A percentile compares a stretch with the other conserved stretches of the same genome.
phyloP scores from a whole-genome alignment of 2,888 invertebrate genomes.

The Julus scandinavius region DNA sequence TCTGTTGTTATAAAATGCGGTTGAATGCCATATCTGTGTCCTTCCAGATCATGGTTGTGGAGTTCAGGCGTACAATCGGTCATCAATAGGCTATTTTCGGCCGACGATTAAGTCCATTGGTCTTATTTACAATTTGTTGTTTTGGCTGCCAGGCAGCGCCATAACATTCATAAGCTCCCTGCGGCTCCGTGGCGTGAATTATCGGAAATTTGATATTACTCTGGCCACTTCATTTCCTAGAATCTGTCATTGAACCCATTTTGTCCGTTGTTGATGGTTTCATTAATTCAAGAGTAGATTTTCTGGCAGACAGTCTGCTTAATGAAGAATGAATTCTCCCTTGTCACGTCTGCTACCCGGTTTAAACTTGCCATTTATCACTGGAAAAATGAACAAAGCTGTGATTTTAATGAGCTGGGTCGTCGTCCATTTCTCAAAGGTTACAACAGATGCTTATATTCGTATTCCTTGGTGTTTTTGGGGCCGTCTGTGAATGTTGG shows the following conservation, averaged over 20 bases:
- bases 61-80: not conserved
- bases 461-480: no score
- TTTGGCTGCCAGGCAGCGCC: not conserved
- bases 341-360: not conserved
- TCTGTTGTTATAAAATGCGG: not conserved
- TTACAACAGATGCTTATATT: not conserved
- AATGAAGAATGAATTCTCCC: not conserved
- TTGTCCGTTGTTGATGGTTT: not conserved
- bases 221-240: not conserved
- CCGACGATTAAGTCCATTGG: not conserved
- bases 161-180: not conserved
- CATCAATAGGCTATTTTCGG: not conserved
- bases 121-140: not conserved
- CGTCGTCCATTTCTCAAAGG: not conserved
- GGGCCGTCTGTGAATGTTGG: not conserved
- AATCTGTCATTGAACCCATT: conserved; percentile 5
- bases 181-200: not conserved
- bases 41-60: not conserved
- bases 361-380: conserved; percentile 18
- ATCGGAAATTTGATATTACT: not conserved
- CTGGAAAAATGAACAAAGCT: not conserved
- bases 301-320: not conserved
- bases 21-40: not conserved
- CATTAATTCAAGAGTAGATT: not conserved
- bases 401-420: not conserved